Evolutionary conservation across 1,140 invertebrate genomes (phyloP).

Genomic region (Zaprionus nigranus): DNA sequence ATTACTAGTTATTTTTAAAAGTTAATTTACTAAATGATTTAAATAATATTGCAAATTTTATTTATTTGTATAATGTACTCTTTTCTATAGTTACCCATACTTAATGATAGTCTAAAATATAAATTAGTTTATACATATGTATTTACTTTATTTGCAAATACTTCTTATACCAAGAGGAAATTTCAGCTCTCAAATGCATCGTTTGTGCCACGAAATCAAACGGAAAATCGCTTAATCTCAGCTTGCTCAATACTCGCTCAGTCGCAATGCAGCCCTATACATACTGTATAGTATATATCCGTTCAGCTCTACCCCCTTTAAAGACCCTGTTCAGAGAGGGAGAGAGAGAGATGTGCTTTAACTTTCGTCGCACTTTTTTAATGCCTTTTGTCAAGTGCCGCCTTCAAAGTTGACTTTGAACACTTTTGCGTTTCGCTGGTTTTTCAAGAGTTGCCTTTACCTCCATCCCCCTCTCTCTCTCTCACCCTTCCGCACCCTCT

Average conservation of each 20-base stretch:
- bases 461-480: conserved; percentile 20
- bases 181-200: too few relatives aligned
- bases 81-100: too few relatives aligned
- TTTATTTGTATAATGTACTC: too few relatives aligned
- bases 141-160: too few relatives aligned
- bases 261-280: neutral
- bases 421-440: conserved; percentile 83
- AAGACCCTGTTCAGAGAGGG: neutral
- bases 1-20: neutral
- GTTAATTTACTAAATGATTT: too few relatives aligned
- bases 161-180: too few relatives aligned
- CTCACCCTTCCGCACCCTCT: neutral
- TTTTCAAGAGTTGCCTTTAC: conserved; percentile 75
- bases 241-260: neutral
- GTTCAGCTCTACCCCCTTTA: neutral
- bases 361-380: conserved; percentile 16
- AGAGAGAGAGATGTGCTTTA: conserved; percentile 7
- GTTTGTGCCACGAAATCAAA: neutral
- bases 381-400: conserved; percentile 52
- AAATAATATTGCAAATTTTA: too few relatives aligned
- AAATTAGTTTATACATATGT: too few relatives aligned
- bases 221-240: conserved; percentile 1
- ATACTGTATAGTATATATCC: neutral
- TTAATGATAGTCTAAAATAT: too few relatives aligned
- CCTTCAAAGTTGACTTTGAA: conserved; percentile 80